These are phyloP conservation scores for Micronycteris hirsuta DNA, from an alignment of 2,113 vertebrate species.

Conservation along the genomic window DNA sequence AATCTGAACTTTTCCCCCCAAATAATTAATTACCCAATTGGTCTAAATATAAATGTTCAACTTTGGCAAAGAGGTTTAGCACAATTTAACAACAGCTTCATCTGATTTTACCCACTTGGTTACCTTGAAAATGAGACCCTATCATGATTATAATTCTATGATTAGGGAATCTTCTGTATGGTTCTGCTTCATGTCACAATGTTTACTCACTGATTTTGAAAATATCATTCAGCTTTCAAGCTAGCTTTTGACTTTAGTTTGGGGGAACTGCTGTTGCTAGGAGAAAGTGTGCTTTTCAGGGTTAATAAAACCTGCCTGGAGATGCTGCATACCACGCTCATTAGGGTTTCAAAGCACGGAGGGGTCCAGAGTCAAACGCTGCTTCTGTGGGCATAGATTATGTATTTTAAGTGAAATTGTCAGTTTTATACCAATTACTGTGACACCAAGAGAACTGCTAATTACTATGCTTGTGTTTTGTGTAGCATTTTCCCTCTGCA, in stretches of 20 bases:
- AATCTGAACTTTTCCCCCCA: background rate
- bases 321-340: background rate
- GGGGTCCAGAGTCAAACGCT: constrained; percentile 6
- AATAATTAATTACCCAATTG: background rate
- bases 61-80: background rate
- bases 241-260: constrained; percentile 51
- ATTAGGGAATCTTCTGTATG: background rate
- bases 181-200: background rate
- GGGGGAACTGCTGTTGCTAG: background rate
- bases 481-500: constrained; percentile 1
- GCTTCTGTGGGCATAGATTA: background rate
- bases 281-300: background rate
- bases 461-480: background rate
- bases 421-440: background rate
- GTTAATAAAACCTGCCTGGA: constrained; percentile 28
- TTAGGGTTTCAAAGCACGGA: constrained; percentile 15
- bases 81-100: background rate
- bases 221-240: constrained; percentile 55
- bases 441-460: background rate
- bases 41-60: constrained; percentile 24
- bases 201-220: constrained; percentile 46
- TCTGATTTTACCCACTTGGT: constrained; percentile 33
- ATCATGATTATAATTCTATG: constrained; percentile 2
- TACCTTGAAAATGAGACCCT: background rate
- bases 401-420: constrained; percentile 25